Base-by-base conservation (phyloP, 2,888 invertebrate species). In the Hypselothyrea guttata region DNA sequence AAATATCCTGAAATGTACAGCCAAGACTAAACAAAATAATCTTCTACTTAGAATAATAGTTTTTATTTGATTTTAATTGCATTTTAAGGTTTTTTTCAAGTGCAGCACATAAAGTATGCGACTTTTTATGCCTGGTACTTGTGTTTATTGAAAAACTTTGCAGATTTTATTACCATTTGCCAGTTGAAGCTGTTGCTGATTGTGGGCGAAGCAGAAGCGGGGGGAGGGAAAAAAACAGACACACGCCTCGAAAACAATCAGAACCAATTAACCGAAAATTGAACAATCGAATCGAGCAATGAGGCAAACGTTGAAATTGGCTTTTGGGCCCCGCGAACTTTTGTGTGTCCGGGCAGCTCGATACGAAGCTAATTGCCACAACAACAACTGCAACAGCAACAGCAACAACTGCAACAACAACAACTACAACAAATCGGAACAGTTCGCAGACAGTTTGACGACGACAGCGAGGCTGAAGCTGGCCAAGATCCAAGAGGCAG, bases 261-360 rank as follows among this genome's bases (percentile, higher is more conserved):
- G 66, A 73, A 70, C 77, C 86, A 84, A 87, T 87, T 87, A 86
- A 85, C 79, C 79, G 75, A 85, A 84, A 83, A 72, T 78, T 65
- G 71, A 71, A 77, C 77, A 86, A 77, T 84, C 82, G 75, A 86
- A 77, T 84, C 82, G 75, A 64, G 48, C 54, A 48, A 60, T 45
- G 55, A 37, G 56, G 60, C 65, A 70, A 71, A 53, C 54, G 51
- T 56, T 67, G 57, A 4, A 57, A 61, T 48, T 73, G 49, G 35
- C 51, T 71, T 49, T 9, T 72, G 55, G 64, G 77, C 59, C 22
- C 22, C 53, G 53, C 63, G 75, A 71, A 75, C 72, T 48, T 72
- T 59, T 48, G 51, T 44, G n/a, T n/a, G n/a, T n/a, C n/a, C n/a
- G n/a, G n/a, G n/a, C n/a, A n/a, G n/a, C n/a, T 56, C 61, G 74